Conservation (phyloP, 2,888 invertebrate genomes). For the Erebia ligea region DNA sequence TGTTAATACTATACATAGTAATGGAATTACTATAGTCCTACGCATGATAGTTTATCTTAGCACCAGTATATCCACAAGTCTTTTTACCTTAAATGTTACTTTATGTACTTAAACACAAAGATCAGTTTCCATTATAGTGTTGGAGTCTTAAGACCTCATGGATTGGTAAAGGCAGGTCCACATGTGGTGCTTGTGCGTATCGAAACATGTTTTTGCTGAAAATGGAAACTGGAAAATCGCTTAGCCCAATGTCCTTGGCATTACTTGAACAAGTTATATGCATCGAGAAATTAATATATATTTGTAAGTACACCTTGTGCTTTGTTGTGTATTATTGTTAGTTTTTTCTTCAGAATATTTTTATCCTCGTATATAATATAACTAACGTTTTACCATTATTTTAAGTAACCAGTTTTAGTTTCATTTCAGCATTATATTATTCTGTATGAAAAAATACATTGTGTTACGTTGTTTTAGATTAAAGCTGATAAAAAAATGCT, state of each 20-base stretch:
- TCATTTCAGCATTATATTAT: not conserved
- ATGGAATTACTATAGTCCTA: conserved; percentile 17
- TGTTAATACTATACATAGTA: conserved; percentile 19
- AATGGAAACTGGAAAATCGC: conserved; percentile 80
- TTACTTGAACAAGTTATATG: conserved; percentile 51
- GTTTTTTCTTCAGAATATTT: conserved; percentile 6
- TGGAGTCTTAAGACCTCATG: conserved; percentile 1
- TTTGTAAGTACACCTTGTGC: conserved; percentile 24
- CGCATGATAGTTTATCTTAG: not conserved
- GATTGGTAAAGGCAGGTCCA: conserved; percentile 30
- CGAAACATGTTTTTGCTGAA: conserved; percentile 76
- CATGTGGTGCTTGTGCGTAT: conserved; percentile 56
- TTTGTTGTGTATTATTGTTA: conserved; percentile 10
- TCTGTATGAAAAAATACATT: no score
- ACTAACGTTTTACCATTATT: not conserved
- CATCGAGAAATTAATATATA: conserved; percentile 33
- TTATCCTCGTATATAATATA: not conserved
- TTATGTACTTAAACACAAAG: not conserved
- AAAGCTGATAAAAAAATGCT: no score
- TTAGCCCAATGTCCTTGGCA: conserved; percentile 69
- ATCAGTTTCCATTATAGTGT: conserved; percentile 15
- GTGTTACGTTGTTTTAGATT: no score
- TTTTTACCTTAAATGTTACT: not conserved
- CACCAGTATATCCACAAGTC: not conserved
- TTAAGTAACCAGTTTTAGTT: not conserved